Evolutionary conservation across 2,113 vertebrate genomes (phyloP).

Genomic region (Nyctibius bracteatus): DNA sequence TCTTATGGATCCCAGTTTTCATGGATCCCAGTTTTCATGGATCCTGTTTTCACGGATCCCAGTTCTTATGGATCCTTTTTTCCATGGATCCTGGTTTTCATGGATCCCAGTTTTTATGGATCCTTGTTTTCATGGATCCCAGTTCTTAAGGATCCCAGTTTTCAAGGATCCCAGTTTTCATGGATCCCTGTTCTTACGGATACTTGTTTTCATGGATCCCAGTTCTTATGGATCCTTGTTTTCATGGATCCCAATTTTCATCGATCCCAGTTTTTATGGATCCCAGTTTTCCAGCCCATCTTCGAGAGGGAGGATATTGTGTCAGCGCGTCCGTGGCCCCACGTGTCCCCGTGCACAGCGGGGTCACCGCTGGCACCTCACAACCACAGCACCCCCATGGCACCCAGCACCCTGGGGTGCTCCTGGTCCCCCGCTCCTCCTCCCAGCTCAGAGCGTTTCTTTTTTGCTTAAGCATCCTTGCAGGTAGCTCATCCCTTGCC

Average conservation of each 20-base stretch:
- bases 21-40: not conserved
- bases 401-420: not conserved
- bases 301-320: not conserved
- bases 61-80: too few relatives aligned
- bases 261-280: too few relatives aligned
- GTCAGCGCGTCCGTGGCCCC: not conserved
- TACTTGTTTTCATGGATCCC: too few relatives aligned
- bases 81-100: not conserved
- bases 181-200: not conserved
- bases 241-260: too few relatives aligned
- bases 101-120: not conserved
- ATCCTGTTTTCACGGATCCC: not conserved
- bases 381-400: accelerated
- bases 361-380: not conserved
- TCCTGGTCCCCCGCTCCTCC: accelerated
- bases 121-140: not conserved
- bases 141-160: not conserved
- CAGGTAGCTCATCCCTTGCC: not conserved
- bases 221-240: too few relatives aligned
- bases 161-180: not conserved
- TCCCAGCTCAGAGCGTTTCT: not conserved
- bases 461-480: accelerated
- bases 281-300: not conserved
- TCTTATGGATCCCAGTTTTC: not conserved
- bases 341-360: not conserved